Base-by-base conservation (phyloP, 2,888 invertebrate genomes). In the Drosophila niveifrons region DNA sequence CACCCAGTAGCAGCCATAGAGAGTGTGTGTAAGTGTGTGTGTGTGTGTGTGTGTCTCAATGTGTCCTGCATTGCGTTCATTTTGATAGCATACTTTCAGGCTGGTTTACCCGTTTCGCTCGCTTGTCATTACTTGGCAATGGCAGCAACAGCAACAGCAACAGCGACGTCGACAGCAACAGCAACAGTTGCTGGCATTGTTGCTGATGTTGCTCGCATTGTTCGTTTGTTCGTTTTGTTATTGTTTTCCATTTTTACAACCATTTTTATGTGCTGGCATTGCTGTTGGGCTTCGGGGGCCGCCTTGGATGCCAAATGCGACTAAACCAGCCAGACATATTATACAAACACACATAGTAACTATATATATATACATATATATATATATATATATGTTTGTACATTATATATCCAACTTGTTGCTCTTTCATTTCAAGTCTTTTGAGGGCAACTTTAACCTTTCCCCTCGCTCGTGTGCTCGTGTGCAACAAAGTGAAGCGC, bases 101-200 rank as follows among this genome's bases (percentile, higher is more conserved):
- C 78, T 63, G 68, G 10, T 43, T 63, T 53, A 59, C 50, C 63
- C 76, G 64, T 51, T 75, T 64, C 66, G 76, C 80, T 69, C 43
- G 68, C 80, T 66, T 79, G 77, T 67, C 80, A 77, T 77, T 80
- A 56, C 74, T 77, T 80, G 70, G 67, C 74, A 66, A 51, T 62
- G 64, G 48, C 56, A 53, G 51, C 53, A 46, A 28, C 43, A 67
- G 34, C 51, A 17, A 18, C 15, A 62, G 7, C 29, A 8, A 50
- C 43, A 44, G 28, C 46, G 13, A 15, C 34, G 31, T 9, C 29
- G 50, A 51, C 52, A 65, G 34, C 51, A 68, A 61, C 74, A 80
- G 87, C 79, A 84, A 87, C 82, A 84, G 85, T 87, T 88, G 70
- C 70, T 75, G 72, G 36, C 72, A 84, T 81, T 84, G 85, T 63